Percentiles rank a stretch among this genome's conserved stretches.
Evolutionary conservation across 2,113 vertebrate genomes (phyloP).

Genomic region (Oplegnathus fasciatus): DNA sequence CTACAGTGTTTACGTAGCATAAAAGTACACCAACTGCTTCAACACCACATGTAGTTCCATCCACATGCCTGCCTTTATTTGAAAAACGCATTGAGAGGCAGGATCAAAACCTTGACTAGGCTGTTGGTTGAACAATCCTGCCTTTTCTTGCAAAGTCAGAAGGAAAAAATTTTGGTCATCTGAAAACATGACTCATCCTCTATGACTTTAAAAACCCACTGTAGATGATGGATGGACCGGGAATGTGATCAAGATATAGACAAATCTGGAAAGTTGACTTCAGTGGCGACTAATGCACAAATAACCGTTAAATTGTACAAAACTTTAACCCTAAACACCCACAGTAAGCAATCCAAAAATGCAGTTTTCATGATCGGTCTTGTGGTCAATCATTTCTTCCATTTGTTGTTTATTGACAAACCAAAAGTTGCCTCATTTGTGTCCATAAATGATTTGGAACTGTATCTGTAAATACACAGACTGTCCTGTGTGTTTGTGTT

Average conservation of each 20-base stretch:
- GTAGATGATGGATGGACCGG: slow-evolving; percentile 1
- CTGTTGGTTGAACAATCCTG: background rate
- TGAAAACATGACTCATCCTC: background rate
- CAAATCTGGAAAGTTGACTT: slow-evolving; percentile 2
- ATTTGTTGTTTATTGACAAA: slow-evolving; percentile 55
- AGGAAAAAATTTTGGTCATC: background rate
- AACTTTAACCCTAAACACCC: background rate
- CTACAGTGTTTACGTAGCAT: slow-evolving; percentile 9
- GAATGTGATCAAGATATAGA: background rate
- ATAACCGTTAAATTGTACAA: background rate
- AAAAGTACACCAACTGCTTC: background rate
- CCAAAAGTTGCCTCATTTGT: slow-evolving; percentile 73
- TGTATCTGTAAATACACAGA: slow-evolving; percentile 72
- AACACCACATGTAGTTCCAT: background rate
- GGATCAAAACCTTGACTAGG: background rate
- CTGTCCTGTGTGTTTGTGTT: slow-evolving; percentile 94
- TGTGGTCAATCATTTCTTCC: slow-evolving; percentile 40
- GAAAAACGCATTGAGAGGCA: background rate
- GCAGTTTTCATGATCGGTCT: slow-evolving; percentile 36
- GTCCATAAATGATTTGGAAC: slow-evolving; percentile 70
- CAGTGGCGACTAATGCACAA: slow-evolving; percentile 14
- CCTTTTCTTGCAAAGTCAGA: slow-evolving; percentile 20
- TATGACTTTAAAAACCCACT: slow-evolving; percentile 11
- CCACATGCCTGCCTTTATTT: slow-evolving; percentile 13
- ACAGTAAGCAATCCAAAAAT: slow-evolving; percentile 15